Base-by-base conservation (phyloP, 2,888 invertebrate species). In the Melinopterus prodromus region DNA sequence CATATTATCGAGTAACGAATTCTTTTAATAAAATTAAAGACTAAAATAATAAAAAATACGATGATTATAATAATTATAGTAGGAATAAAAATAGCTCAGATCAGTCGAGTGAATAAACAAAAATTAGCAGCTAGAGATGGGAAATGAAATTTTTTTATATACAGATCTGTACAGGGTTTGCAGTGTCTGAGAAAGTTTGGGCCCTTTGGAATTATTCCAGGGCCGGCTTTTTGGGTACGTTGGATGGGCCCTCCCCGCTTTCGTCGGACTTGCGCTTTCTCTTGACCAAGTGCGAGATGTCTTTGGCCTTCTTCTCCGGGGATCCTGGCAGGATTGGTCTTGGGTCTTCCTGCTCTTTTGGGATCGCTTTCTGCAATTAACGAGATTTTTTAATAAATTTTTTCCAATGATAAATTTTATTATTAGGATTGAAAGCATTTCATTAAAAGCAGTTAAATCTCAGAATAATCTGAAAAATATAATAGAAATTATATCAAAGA, bases 281-380 rank as follows among this genome's bases (percentile, higher is more conserved):
- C 85, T 93, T 94, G 82, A 97, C 95, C 80, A 97, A 91, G 89
- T 97, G 97, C 0, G 95, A 94, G 82, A 97, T 97, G 86, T 97
- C 93, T 9, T 92, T 93, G 0, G 92, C 94, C 36, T 94, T 93
- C 85, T 93, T 94, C 75, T 82, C 83, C 0, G 85, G 83, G 6
- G 84, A 82, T 69, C 82, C 26, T 72, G 79, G 53, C 72, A 77
- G 77, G n/a, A 74, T 77, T 12, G 81, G 77, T 72, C 78, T 80
- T 16, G 82, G 79, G 35, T 82, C 82, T 16, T 80, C 80, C 9
- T 6, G 14, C 3, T 15, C 26, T 69, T 76, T 69, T 26, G 38
- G 2, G 12, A 53, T 6, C 12, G 53, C 53, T 53, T 53, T 53
- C 53, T 53, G 53, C 53, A 53, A 53, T 9, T 3, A 53, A 53